Base-by-base conservation (phyloP, 2,888 invertebrate species). In the Heliconius cydno region DNA sequence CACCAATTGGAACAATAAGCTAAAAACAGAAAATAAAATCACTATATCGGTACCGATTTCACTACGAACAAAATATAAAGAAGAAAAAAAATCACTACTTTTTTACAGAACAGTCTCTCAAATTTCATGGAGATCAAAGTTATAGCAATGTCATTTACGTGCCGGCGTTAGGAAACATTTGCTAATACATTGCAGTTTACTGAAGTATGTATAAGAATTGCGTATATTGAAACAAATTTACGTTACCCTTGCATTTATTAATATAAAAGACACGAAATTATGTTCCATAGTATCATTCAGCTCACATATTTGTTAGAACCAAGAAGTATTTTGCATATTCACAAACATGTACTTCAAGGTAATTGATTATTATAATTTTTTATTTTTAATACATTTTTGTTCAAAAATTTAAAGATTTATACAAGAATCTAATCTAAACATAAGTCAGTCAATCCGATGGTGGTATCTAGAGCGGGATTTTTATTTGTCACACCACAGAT, bases 221-320 rank as follows among this genome's bases (percentile, higher is more conserved):
- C 82, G 79, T 79, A 81, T 80, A 84, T 84, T 85, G 86, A 85
- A 86, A 87, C 84, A 83, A 83, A 84, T 81, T 83, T 86, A 85
- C 83, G 84, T 80, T 82, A 85, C 84, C 84, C 84, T 83, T 77
- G 68, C 84, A 85, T 81, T 85, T 85, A 85, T 83, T 81, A 81
- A 87, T 89, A 90, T 90, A 89, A 87, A 90, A 88, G 86, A 83
- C 86, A 84, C 80, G 75, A 77, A 77, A 78, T 82, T 82, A 81
- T 77, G 77, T 66, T 57, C 72, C 77, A 81, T 84, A 77, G 83
- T 86, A 87, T 88, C 87, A 89, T 85, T 87, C 84, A 75, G 79
- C 77, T 81, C 66, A 82, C 81, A 79, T 80, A 79, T 80, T 84
- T 63, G 30, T 67, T 83, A 80, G 80, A 77, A 83, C 28, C 80